Conservation (phyloP, 2,113 vertebrate species). For the Arvicanthis niloticus region DNA sequence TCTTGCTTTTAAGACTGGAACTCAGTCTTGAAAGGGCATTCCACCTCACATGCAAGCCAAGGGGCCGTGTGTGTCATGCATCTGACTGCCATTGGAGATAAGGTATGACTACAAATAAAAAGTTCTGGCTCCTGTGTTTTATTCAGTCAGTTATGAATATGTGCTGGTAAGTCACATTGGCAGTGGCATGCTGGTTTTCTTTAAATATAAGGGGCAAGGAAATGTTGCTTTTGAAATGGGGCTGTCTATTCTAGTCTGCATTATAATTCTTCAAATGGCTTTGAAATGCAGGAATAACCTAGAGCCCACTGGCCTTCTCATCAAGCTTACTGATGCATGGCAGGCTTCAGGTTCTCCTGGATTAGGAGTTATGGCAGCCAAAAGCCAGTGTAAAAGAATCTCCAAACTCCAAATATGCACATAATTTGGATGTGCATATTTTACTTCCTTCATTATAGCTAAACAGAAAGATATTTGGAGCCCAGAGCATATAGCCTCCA, state of each 20-base stretch:
- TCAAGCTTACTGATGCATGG: not conserved
- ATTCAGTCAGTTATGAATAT: not conserved
- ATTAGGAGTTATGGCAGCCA: not conserved
- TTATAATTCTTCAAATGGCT: not conserved
- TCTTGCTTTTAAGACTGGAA: constrained; percentile 7
- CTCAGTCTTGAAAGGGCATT: not conserved
- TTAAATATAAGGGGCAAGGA: constrained; percentile 35
- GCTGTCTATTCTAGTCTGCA: not conserved
- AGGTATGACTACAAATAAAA: not conserved
- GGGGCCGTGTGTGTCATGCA: not conserved
- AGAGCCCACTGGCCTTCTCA: not conserved
- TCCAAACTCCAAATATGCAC: constrained; percentile 43
- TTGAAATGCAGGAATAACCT: not conserved
- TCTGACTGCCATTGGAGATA: not conserved
- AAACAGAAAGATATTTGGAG: constrained; percentile 60
- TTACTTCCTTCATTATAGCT: constrained; percentile 25
- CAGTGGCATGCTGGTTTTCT: not conserved
- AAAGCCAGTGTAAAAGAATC: not conserved
- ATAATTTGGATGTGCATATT: constrained; percentile 46
- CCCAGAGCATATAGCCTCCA: constrained; percentile 43
- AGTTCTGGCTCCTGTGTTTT: not conserved
- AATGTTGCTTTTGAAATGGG: constrained; percentile 7
- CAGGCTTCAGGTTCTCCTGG: not conserved
- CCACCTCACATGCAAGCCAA: not conserved
- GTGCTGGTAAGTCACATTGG: not conserved